Evolutionary conservation across 1,140 invertebrate species (phyloP), one percentile per base, ranked within the genome.

Genomic region (Hylyphantes graminicola): DNA sequence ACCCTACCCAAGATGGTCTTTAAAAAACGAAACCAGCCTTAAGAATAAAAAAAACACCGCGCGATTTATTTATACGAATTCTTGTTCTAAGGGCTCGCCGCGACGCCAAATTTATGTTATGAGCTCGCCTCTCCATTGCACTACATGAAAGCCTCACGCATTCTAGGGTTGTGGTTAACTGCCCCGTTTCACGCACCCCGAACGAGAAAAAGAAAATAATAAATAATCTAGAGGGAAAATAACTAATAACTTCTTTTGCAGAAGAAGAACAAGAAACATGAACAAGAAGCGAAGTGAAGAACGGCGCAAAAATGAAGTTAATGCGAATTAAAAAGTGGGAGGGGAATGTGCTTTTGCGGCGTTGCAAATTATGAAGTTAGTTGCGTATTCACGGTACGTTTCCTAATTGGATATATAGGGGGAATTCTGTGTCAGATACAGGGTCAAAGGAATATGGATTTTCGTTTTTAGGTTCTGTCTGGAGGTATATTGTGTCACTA

Each of bases 21-120:
- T 5, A 7, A 53, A 64, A 15, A 63, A 13, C 57, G 50, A 78
- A 78, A 78, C 64, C 21, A 68, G 64, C 64, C 15, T 70, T 67
- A 61, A 54, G 35, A n/a, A 48, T 53, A 50, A 51, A 61, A 82
- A 73, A 82, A 67, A 74, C 10, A 59, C 70, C 50, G 70, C 59
- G 68, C 67, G 70, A 75, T 82, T 82, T 82, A 82, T 82, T 82
- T 82, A 82, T 82, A 35, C 51, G 80, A 82, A 75, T 82, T 74
- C 73, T 65, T 75, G 80, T 64, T n/a, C 80, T 65, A 82, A 82
- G 80, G 72, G 80, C 74, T 82, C 67, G 80, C 80, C 80, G 70
- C 68, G 59, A 61, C 80, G 68, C 80, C 17, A 82, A 82, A 82
- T 82, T 82, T 82, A 82, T 82, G 80, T 82, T 65, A 17, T 61